Percentiles rank a stretch among this genome's conserved stretches.
Evolutionary conservation across 1,140 invertebrate genomes (phyloP).

Genomic region (Lordiphosa stackelbergi): DNA sequence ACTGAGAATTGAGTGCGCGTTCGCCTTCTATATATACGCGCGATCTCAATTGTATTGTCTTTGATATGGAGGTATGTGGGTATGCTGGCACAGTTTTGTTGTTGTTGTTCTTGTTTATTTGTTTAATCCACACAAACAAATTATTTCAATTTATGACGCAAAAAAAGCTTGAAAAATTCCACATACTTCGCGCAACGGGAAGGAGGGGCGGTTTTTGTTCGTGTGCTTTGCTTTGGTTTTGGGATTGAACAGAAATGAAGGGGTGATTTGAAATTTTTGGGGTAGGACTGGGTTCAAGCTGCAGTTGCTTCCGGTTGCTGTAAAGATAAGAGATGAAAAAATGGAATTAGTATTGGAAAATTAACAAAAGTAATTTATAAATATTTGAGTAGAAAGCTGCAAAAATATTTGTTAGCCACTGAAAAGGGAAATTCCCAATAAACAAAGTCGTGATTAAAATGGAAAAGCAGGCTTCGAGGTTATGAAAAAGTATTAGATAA

Average conservation of each 20-base stretch:
- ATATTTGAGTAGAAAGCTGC: too few relatives aligned
- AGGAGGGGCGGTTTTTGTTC: constrained; percentile 13
- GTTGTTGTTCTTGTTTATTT: constrained; percentile 11
- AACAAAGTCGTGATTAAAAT: too few relatives aligned
- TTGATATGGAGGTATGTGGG: constrained; percentile 27
- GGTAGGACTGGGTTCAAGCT: constrained; percentile 4
- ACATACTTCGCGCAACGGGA: constrained; percentile 17
- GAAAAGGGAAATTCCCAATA: too few relatives aligned
- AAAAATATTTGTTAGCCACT: too few relatives aligned
- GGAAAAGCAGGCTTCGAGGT: too few relatives aligned
- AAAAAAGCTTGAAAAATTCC: constrained; percentile 68
- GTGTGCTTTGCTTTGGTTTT: constrained; percentile 60
- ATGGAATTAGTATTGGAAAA: not conserved
- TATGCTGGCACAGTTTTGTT: constrained; percentile 45
- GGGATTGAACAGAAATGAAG: constrained; percentile 4
- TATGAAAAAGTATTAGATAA: too few relatives aligned
- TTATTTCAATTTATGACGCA: constrained; percentile 67
- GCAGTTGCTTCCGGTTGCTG: constrained; percentile 4
- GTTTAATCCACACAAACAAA: constrained; percentile 16
- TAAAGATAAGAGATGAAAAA: not conserved
- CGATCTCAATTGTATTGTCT: constrained; percentile 46
- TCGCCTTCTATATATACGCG: constrained; percentile 22
- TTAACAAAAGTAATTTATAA: not conserved
- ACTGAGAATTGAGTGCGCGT: constrained; percentile 18
- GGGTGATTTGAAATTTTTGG: constrained; percentile 1